Evolutionary conservation across 2,113 vertebrate genomes (phyloP), one percentile per base, ranked within the genome.

Genomic region (Phyllopteryx taeniolatus): DNA sequence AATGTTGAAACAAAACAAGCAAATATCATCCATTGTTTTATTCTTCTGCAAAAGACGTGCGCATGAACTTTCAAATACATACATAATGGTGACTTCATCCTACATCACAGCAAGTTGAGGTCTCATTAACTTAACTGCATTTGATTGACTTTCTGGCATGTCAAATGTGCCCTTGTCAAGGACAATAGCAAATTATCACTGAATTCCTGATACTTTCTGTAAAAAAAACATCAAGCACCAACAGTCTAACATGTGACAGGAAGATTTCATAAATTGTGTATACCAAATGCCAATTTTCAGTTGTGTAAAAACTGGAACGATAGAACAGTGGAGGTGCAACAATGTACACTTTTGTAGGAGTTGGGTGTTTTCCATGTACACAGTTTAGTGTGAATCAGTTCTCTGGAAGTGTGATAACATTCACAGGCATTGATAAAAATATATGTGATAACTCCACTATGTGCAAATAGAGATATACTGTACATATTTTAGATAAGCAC

Each of bases 401-500:
- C n/a, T 39, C 7, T 68, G 35, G 39, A 7, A 54, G 9, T 51
- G 20, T 65, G 39, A 76, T 76, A 62, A 66, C 13, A 57, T 6
- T 65, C 17, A 73, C 11, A 70, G 35, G 14, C 10, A 4, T 27
- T 63, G 8, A 12, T 22, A 71, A 62, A 33, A 53, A 69, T 14
- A 72, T 85, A 17, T 62, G 22, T 53, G 60, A 49, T 70, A 64
- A 70, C 53, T 20, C 19, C 69, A 62, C 33, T 68, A 53, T 13
- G 71, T 68, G 11, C 49, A 75, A 72, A 73, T 73, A 27, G 13
- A 54, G 67, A 68, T 31, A 49, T 74, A 66, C 75, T 78, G 77
- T 47, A 59, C 53, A 81, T 74, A 63, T 78, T 78, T 79, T 43
- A 44, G 53, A 79, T 57, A 56, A 57, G 68, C 67, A 64, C n/a